Evolutionary conservation across 2,888 invertebrate species (phyloP).

Genomic region (Gryllus longicercus): DNA sequence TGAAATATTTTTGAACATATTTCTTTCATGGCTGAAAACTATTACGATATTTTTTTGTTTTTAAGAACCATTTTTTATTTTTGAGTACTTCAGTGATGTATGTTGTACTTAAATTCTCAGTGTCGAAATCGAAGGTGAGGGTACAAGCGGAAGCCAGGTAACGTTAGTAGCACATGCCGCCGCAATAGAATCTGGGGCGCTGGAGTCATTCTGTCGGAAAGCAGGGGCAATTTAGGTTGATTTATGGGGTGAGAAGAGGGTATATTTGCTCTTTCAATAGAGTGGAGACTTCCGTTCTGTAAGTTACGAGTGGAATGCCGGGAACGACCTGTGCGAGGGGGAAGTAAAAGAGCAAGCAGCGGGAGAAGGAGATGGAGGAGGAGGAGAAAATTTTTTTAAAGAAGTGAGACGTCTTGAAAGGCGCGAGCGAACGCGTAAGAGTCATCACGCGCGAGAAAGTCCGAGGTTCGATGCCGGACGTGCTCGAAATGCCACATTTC

Average conservation of each 20-base stretch:
- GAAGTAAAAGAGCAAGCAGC: not conserved
- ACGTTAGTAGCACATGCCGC: not conserved
- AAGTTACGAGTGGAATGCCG: not conserved
- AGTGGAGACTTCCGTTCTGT: not conserved
- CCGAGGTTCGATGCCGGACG: no score
- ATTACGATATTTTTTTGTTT: not conserved
- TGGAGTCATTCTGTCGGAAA: not conserved
- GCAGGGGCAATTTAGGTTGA: not conserved
- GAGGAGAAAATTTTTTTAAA: not conserved
- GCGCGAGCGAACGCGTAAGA: no score
- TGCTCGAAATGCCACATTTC: no score
- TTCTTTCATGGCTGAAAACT: slow-evolving; percentile 1
- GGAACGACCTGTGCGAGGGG: not conserved
- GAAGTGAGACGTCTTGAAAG: not conserved
- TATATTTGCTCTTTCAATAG: slow-evolving; percentile 17
- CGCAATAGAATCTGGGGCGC: slow-evolving; percentile 5
- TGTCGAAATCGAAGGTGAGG: no score
- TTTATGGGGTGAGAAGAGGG: not conserved
- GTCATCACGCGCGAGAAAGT: no score
- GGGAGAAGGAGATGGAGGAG: not conserved
- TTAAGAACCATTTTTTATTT: not conserved
- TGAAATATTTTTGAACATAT: slow-evolving; percentile 2
- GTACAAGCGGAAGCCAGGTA: not conserved
- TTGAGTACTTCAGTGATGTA: slow-evolving; percentile 17
- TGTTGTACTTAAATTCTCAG: not conserved